Conservation (phyloP, 1,140 invertebrate species). For the Holcopasites calliopsidis region DNA sequence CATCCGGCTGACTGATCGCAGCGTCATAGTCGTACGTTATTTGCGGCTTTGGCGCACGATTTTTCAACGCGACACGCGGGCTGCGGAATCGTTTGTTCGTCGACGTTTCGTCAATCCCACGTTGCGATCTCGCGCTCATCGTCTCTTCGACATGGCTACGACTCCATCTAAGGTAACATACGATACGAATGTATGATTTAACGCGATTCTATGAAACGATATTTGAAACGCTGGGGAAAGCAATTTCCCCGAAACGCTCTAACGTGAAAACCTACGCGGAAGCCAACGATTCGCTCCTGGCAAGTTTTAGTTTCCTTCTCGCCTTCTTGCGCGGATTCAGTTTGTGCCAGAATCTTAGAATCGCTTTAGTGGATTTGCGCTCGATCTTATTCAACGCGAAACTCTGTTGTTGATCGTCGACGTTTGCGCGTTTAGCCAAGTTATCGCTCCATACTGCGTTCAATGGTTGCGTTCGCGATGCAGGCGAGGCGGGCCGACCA, state of each 20-base stretch:
- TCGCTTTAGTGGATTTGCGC: slow-evolving; percentile 26
- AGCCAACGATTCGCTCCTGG: slow-evolving; percentile 1
- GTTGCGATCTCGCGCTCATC: slow-evolving; percentile 52
- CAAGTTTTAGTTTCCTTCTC: not conserved
- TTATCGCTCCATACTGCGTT: slow-evolving; percentile 31
- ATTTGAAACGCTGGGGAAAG: no score
- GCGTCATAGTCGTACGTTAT: slow-evolving; percentile 55
- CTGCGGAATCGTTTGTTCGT: not conserved
- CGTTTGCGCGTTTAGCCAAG: not conserved
- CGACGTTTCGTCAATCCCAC: slow-evolving; percentile 23
- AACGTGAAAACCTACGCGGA: slow-evolving; percentile 26
- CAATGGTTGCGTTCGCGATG: not conserved
- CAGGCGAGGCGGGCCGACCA: slow-evolving; percentile 13
- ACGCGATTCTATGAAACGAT: no score
- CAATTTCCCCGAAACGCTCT: not conserved
- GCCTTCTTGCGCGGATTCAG: slow-evolving; percentile 43
- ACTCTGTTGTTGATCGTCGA: not conserved
- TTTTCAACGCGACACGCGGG: not conserved
- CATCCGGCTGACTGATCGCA: slow-evolving; percentile 50
- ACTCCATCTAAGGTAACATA: slow-evolving; percentile 12
- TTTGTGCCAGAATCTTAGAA: slow-evolving; percentile 48
- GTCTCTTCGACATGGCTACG: slow-evolving; percentile 49
- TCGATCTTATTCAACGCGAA: slow-evolving; percentile 29
- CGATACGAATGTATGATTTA: not conserved
- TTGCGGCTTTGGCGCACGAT: not conserved